Conservation (phyloP, 2,113 vertebrate genomes). For the Caretta caretta region DNA sequence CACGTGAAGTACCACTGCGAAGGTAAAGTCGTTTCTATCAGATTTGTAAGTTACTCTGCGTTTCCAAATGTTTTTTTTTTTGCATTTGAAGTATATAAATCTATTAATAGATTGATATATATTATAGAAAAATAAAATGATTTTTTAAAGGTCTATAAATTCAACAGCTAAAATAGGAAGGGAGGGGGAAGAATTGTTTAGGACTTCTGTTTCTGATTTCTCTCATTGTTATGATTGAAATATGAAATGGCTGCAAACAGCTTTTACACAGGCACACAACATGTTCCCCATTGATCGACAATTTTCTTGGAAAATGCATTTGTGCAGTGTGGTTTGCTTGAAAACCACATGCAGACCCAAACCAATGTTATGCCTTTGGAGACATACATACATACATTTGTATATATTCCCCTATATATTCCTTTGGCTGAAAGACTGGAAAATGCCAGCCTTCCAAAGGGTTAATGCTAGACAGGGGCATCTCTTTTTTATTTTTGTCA, state of each 20-base stretch:
- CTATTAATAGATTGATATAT: not conserved
- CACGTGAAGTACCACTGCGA: slow-evolving; percentile 1
- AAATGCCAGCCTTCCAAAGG: not conserved
- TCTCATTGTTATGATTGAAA: slow-evolving; percentile 16
- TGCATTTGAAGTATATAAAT: not conserved
- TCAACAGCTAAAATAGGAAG: not conserved
- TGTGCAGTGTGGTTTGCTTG: slow-evolving; percentile 61
- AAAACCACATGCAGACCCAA: slow-evolving; percentile 57
- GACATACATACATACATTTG: slow-evolving; percentile 7
- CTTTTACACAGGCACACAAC: slow-evolving; percentile 54
- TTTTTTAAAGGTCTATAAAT: not conserved
- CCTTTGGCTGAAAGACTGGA: not conserved
- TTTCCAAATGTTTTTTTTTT: not conserved
- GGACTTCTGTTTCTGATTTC: slow-evolving; percentile 40
- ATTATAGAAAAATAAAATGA: not conserved
- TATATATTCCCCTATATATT: not conserved
- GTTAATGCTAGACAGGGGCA: not conserved
- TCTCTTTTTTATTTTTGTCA: not conserved
- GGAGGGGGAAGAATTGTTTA: not conserved
- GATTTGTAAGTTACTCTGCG: not conserved
- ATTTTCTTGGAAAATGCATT: slow-evolving; percentile 63
- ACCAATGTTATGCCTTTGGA: not conserved
- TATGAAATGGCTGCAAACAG: slow-evolving; percentile 50
- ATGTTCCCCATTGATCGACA: slow-evolving; percentile 39
- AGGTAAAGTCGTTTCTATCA: slow-evolving; percentile 49